Conservation (phyloP, 2,113 vertebrate species). For the Pachycephala philippinensis region DNA sequence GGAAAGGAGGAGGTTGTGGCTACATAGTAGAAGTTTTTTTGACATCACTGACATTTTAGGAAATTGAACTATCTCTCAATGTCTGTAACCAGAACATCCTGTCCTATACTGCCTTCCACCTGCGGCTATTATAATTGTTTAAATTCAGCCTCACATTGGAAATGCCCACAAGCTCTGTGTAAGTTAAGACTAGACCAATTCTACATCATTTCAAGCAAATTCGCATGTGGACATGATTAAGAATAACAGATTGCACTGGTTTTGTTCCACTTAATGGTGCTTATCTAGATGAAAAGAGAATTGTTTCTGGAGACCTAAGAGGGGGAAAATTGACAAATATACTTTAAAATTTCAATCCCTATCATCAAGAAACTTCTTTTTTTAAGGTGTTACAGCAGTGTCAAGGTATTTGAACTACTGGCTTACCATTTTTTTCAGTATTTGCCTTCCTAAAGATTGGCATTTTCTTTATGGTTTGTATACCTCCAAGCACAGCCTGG, state of each 20-base stretch:
- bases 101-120: not conserved
- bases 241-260: not conserved
- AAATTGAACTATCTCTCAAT: not conserved
- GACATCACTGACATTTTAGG: not conserved
- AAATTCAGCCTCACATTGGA: not conserved
- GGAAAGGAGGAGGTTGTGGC: not conserved
- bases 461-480: not conserved
- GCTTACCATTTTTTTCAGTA: not conserved
- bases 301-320: not conserved
- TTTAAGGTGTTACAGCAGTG: not conserved
- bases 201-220: not conserved
- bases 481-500: not conserved
- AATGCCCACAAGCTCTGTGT: not conserved
- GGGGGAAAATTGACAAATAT: not conserved
- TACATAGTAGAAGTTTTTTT: not conserved
- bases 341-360: not conserved
- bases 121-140: not conserved
- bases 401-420: not conserved
- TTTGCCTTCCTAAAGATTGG: not conserved
- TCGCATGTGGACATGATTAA: not conserved
- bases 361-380: not conserved
- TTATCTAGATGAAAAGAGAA: not conserved
- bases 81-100: not conserved
- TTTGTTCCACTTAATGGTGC: not conserved
- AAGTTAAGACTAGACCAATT: not conserved